phyloP scores from a whole-genome alignment of 2,113 vertebrate genomes.

The Hyperopisus bebe region DNA sequence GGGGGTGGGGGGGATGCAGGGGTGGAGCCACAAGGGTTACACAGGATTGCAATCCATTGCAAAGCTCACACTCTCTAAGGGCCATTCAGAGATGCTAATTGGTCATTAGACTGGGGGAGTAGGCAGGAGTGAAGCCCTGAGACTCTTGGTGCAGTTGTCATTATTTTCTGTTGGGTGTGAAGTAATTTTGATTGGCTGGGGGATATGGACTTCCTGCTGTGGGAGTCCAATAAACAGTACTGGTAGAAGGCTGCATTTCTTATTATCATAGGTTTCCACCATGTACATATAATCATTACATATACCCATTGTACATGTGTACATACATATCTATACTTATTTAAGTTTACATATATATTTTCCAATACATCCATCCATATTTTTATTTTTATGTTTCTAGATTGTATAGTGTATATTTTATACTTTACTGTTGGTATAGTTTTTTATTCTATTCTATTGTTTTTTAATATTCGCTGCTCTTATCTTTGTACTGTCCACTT shows the following conservation, averaged over 20 bases:
- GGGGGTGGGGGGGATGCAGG: neutral
- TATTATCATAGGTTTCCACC: too few species aligned
- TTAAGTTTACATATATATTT: too few species aligned
- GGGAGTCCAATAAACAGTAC: neutral
- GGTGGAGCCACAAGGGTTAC: neutral
- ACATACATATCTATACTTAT: too few species aligned
- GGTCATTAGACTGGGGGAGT: neutral
- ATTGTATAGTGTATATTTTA: too few species aligned
- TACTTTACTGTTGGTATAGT: too few species aligned
- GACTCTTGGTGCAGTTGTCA: neutral
- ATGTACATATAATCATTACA: too few species aligned
- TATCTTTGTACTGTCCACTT: too few species aligned
- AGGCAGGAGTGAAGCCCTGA: neutral
- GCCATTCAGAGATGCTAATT: neutral
- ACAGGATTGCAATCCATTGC: neutral
- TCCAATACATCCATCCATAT: too few species aligned
- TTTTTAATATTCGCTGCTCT: too few species aligned
- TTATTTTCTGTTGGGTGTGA: neutral
- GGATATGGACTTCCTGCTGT: neutral
- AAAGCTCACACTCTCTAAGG: neutral
- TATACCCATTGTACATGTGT: too few species aligned
- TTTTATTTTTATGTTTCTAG: too few species aligned
- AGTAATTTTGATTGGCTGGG: neutral
- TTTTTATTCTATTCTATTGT: too few species aligned
- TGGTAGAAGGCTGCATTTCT: neutral